Conservation (phyloP, 2,797 vertebrate species). For the Spizella passerina region DNA sequence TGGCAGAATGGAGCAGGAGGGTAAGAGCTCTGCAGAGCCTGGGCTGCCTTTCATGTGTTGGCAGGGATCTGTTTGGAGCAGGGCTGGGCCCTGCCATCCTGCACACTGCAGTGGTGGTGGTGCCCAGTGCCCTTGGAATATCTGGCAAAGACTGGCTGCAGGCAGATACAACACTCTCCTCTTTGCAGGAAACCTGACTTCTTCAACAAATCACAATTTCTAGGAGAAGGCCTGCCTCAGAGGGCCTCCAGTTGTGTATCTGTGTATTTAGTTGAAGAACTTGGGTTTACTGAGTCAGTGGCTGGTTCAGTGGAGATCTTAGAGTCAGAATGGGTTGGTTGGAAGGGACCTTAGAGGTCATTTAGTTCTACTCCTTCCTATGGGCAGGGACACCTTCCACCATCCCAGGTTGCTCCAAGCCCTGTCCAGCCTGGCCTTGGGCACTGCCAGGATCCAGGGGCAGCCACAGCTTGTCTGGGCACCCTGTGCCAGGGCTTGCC, state of each 20-base stretch:
- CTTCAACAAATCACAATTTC: neutral
- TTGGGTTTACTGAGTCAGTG: neutral
- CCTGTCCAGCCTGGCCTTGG: accelerated
- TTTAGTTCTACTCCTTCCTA: neutral
- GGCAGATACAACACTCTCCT: neutral
- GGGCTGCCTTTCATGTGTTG: neutral
- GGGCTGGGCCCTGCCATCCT: neutral
- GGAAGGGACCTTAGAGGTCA: neutral
- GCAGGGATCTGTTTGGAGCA: neutral
- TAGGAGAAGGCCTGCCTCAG: neutral
- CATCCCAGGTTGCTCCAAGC: accelerated
- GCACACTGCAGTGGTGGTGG: neutral
- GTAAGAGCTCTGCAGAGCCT: neutral
- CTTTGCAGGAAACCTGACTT: neutral
- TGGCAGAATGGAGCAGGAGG: neutral
- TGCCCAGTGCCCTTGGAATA: neutral
- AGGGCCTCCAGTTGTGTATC: neutral
- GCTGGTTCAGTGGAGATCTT: neutral
- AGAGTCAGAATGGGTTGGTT: neutral
- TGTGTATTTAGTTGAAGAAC: neutral
- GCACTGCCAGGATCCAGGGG: neutral
- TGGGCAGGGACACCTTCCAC: neutral
- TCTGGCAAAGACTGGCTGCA: neutral
- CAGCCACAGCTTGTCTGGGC: neutral
- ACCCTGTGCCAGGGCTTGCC: accelerated